Evolutionary conservation across 2,113 vertebrate genomes (phyloP).

Genomic region (Equus quagga): DNA sequence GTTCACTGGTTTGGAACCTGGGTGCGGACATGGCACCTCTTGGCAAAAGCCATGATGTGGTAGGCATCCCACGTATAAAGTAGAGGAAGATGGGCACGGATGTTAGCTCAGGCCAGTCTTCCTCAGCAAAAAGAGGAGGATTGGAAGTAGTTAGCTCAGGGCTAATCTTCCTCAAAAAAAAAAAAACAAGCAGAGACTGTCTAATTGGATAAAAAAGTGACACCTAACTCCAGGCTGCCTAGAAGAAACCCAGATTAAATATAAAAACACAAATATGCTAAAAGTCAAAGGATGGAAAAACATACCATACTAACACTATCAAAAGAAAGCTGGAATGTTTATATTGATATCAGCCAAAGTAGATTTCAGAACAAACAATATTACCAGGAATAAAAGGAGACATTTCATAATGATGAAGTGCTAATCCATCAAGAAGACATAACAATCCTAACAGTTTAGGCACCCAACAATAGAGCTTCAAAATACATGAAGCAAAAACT

Average conservation of each 20-base stretch:
- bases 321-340: background rate
- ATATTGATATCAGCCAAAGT: background rate
- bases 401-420: background rate
- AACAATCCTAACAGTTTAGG: background rate
- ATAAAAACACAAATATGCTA: conserved; percentile 16
- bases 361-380: conserved; percentile 56
- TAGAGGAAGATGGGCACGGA: too few species aligned
- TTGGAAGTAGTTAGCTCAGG: too few species aligned
- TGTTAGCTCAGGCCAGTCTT: too few species aligned
- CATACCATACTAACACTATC: background rate
- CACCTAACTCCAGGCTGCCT: background rate
- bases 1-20: too few species aligned
- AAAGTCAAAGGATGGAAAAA: background rate
- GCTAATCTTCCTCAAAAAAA: too few species aligned
- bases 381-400: background rate
- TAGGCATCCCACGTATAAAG: too few species aligned
- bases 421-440: background rate
- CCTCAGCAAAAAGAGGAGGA: too few species aligned
- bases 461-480: background rate
- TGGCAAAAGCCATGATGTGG: too few species aligned
- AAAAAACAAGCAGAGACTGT: background rate
- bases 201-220: background rate
- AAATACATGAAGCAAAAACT: conserved; percentile 26
- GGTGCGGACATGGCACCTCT: too few species aligned
- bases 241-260: background rate